Evolutionary conservation across 2,797 vertebrate species (phyloP).

Genomic region (Phalloptychus januarius): DNA sequence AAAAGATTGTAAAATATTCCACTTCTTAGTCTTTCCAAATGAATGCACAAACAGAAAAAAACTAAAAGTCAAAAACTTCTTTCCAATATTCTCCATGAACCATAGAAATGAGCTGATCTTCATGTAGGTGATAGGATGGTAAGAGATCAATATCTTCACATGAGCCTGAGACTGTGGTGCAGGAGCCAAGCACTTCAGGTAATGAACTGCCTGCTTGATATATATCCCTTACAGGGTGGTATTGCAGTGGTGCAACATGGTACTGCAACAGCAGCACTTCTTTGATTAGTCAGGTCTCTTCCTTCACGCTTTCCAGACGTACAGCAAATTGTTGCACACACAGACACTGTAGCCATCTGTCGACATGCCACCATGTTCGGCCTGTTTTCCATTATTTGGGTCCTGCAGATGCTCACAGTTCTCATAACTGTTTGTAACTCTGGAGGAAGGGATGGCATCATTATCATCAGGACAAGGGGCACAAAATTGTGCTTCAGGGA

Average conservation of each 20-base stretch:
- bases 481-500: neutral
- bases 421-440: neutral
- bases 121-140: slow-evolving; percentile 39
- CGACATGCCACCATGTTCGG: slow-evolving; percentile 8
- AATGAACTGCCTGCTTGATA: slow-evolving; percentile 86
- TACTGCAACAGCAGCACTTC: slow-evolving; percentile 83
- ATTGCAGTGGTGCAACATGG: slow-evolving; percentile 70
- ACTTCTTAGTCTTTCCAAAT: neutral
- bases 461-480: neutral
- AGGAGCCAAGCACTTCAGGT: slow-evolving; percentile 83
- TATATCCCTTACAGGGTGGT: slow-evolving; percentile 67
- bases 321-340: slow-evolving; percentile 36
- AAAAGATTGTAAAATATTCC: neutral
- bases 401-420: slow-evolving; percentile 4
- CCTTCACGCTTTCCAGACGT: slow-evolving; percentile 57
- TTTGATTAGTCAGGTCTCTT: slow-evolving; percentile 77
- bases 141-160: slow-evolving; percentile 73
- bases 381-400: neutral
- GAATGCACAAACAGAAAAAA: neutral
- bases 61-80: slow-evolving; percentile 1
- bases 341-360: slow-evolving; percentile 7
- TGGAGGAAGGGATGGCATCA: neutral
- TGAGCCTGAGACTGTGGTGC: slow-evolving; percentile 55
- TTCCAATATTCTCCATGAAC: slow-evolving; percentile 30
- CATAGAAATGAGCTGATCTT: slow-evolving; percentile 28